phyloP scores from a whole-genome alignment of 2,888 invertebrate genomes.

The Lypha dubia region DNA sequence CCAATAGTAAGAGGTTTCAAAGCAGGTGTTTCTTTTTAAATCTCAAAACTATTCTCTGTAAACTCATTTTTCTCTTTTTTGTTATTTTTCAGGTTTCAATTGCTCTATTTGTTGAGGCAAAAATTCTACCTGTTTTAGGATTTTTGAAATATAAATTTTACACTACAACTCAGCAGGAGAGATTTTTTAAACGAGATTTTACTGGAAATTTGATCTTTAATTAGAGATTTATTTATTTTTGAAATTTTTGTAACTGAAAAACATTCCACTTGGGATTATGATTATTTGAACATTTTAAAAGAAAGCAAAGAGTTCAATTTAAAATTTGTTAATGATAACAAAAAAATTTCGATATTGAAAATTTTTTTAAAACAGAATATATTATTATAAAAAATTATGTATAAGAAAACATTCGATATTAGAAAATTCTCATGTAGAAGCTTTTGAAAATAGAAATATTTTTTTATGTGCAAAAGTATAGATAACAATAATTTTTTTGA shows the following conservation, averaged over 20 bases:
- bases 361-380: too few species aligned
- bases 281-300: too few species aligned
- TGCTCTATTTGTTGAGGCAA: not conserved
- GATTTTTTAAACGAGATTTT: slow-evolving; percentile 21
- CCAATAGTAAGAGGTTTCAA: slow-evolving; percentile 56
- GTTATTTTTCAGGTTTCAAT: slow-evolving; percentile 7
- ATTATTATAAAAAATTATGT: too few species aligned
- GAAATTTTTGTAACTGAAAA: slow-evolving; percentile 29
- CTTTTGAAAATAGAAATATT: too few species aligned
- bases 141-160: not conserved
- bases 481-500: too few species aligned
- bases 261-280: slow-evolving; percentile 52
- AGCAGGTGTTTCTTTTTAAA: slow-evolving; percentile 65
- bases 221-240: slow-evolving; percentile 50
- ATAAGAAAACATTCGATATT: too few species aligned
- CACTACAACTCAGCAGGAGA: slow-evolving; percentile 58
- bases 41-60: not conserved
- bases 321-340: too few species aligned
- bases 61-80: not conserved
- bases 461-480: too few species aligned
- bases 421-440: too few species aligned
- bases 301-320: too few species aligned
- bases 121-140: slow-evolving; percentile 49
- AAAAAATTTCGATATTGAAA: too few species aligned
- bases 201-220: slow-evolving; percentile 59